Conservation (phyloP, 2,888 invertebrate genomes). For the Leptinotarsa tumamoca region DNA sequence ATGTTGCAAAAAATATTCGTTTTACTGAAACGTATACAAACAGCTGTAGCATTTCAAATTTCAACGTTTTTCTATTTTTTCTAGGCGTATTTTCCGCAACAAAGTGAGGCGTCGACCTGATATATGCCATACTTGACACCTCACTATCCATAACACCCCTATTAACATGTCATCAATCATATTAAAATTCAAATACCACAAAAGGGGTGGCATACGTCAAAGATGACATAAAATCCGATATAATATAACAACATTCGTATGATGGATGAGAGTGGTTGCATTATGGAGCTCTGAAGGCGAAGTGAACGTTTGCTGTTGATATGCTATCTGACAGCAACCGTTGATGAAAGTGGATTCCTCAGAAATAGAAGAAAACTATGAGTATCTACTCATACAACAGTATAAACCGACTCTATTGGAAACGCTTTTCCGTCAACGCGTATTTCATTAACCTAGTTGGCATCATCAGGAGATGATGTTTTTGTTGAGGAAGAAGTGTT, state of each 20-base stretch:
- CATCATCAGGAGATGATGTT: no score
- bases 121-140: conserved; percentile 50
- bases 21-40: no score
- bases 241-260: conserved; percentile 4
- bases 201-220: neutral
- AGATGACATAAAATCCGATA: neutral
- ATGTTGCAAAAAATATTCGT: no score
- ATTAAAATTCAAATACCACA: conserved; percentile 52
- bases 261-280: neutral
- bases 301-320: no score
- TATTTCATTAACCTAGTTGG: no score
- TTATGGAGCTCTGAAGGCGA: neutral
- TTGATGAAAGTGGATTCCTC: no score
- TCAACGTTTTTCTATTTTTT: neutral
- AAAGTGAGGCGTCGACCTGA: conserved; percentile 23
- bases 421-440: no score
- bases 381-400: no score
- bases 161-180: conserved; percentile 55
- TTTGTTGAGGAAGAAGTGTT: no score
- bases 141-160: conserved; percentile 52
- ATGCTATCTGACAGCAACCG: no score
- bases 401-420: no score
- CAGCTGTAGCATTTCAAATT: neutral
- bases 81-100: neutral
- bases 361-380: no score